Conservation (phyloP, 2,888 invertebrate genomes). For the Microchrysa polita region DNA sequence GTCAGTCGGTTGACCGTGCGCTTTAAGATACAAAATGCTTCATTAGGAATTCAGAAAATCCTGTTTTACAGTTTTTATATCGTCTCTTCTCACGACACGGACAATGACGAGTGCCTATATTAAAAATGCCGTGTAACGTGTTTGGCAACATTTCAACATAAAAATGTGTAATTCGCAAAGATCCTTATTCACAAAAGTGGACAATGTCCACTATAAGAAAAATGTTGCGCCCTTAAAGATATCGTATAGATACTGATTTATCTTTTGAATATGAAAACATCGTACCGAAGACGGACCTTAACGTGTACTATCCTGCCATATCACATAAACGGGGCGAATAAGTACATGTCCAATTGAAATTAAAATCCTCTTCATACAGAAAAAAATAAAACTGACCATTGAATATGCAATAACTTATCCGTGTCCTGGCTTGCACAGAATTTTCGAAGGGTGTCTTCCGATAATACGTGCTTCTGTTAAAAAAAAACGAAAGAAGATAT, state of each 20-base stretch:
- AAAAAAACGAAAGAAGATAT: neutral
- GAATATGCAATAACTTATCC: neutral
- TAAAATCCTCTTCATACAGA: slow-evolving; percentile 5
- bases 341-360: neutral
- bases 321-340: too few relatives aligned
- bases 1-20: slow-evolving; percentile 9
- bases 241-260: neutral
- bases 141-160: slow-evolving; percentile 21
- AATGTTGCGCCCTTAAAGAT: neutral
- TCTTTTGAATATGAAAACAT: too few relatives aligned
- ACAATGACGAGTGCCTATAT: neutral
- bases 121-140: slow-evolving; percentile 11
- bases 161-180: neutral
- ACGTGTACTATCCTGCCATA: too few relatives aligned
- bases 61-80: slow-evolving; percentile 18
- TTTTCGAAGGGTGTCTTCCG: too few relatives aligned
- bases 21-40: neutral
- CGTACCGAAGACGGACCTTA: too few relatives aligned
- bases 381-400: neutral
- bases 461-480: neutral
- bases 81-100: slow-evolving; percentile 15
- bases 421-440: too few relatives aligned
- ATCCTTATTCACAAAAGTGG: neutral
- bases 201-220: slow-evolving; percentile 30
- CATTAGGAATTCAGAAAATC: slow-evolving; percentile 36